Evolutionary conservation across 2,797 vertebrate species (phyloP), one percentile per base, ranked within the genome.

Genomic region (Melanogrammus aeglefinus): DNA sequence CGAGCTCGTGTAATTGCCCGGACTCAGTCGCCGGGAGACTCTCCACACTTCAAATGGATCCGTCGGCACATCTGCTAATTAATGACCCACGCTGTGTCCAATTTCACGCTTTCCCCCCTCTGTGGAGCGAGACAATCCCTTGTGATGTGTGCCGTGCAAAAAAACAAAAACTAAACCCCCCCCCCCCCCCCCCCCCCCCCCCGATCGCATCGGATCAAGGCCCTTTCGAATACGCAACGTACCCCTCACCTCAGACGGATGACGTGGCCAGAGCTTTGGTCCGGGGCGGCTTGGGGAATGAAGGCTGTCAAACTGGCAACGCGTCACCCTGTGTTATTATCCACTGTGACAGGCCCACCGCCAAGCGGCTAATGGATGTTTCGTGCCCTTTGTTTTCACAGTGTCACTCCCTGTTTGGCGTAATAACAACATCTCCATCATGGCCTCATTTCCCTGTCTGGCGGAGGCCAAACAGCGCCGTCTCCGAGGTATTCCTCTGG

Each of bases 41-140:
- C 36, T 8, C 36, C 36, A 9, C 8, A 1, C 36, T 38, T 38
- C 36, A 44, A 44, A 44, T 13, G 83, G 90, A 90, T 89, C 85
- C 87, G 81, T 85, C 87, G 77, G 85, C 88, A 88, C 85, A 88
- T 89, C 80, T 89, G 86, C 82, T 90, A 88, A 88, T 86, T 76
- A 87, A 84, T 81, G 86, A 86, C 82, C 78, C 86, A 63, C 83
- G 79, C 83, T 72, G 74, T 4, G 16, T 41, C 14, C 63, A 66
- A 76, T 83, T 85, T 83, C 81, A 82, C 77, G 72, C 74, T 83
- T 78, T 81, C 39, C 29, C 14, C 44, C 81, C 12, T 4, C 27
- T 14, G 36, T 44, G 73, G 79, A 77, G 36, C 36, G 36, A 41
- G 79, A 47, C 72, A 72, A 82, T 81, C 76, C 1, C 12, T 72